phyloP scores from a whole-genome alignment of 2,797 vertebrate species.

The Coreius guichenoti region DNA sequence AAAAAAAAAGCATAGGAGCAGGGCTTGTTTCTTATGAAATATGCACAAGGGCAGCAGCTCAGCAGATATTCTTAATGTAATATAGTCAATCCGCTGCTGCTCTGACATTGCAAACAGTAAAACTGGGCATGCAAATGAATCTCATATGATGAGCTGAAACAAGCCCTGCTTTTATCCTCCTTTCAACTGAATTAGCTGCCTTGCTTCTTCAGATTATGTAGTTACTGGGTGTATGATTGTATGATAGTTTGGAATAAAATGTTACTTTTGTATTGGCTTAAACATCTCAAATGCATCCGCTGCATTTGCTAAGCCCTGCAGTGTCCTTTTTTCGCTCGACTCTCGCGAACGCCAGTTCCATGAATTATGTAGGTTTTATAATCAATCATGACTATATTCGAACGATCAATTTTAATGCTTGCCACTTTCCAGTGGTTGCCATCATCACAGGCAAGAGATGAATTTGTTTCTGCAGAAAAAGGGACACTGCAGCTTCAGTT shows the following conservation, averaged over 20 bases:
- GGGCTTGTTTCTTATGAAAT: conserved; percentile 96
- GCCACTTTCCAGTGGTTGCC: conserved; percentile 62
- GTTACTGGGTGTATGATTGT: conserved; percentile 97
- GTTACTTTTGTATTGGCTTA: conserved; percentile 99
- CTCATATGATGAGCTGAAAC: conserved; percentile 97
- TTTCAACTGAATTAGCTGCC: conserved; percentile 99
- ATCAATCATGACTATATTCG: conserved; percentile 18
- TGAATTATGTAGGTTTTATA: conserved; percentile 29
- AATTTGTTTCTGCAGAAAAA: conserved; percentile 83
- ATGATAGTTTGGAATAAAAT: conserved; percentile 97
- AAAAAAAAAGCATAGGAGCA: conserved; percentile 94
- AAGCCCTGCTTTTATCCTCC: conserved; percentile 99
- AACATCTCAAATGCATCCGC: conserved; percentile 95
- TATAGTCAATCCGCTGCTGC: conserved; percentile 92
- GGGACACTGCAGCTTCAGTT: conserved; percentile 97
- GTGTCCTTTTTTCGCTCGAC: conserved; percentile 94
- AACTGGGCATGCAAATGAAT: conserved; percentile 93
- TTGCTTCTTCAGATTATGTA: conserved; percentile 99
- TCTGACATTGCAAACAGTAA: conserved; percentile 95
- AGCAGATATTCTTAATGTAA: conserved; percentile 97
- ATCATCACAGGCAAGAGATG: conserved; percentile 67
- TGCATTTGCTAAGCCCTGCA: conserved; percentile 98
- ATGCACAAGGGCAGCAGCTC: conserved; percentile 97
- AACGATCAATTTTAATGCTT: not conserved
- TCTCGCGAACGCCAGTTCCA: conserved; percentile 64